Percentiles rank a stretch among this genome's conserved stretches.
These are phyloP conservation scores for Lophura swinhoii DNA, from an alignment of 2,797 vertebrate species.

Conservation along the genomic window DNA sequence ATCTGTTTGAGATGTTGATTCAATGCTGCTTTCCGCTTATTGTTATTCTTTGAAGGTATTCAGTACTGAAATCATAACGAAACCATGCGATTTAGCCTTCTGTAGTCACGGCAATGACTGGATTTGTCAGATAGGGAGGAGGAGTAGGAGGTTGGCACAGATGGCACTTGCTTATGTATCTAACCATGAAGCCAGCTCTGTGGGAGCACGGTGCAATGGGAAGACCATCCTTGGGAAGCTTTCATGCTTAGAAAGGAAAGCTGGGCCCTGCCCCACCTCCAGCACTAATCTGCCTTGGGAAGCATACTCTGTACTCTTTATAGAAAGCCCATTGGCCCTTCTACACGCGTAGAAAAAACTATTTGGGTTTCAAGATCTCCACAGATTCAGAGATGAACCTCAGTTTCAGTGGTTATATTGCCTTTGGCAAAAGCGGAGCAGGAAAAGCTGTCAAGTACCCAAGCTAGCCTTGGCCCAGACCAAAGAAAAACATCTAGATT, in stretches of 20 bases:
- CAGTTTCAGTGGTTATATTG: fast-evolving
- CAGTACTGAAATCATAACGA: neutral
- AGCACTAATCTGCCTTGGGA: neutral
- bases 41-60: neutral
- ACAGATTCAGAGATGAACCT: fast-evolving
- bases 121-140: conserved; percentile 41
- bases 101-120: neutral
- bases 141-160: conserved; percentile 3
- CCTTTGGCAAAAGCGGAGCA: neutral
- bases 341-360: fast-evolving
- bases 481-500: neutral
- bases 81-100: neutral
- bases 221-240: neutral
- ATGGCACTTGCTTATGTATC: neutral
- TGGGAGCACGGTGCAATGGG: fast-evolving
- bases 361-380: neutral
- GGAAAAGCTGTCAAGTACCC: neutral
- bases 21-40: neutral
- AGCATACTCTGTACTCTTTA: fast-evolving
- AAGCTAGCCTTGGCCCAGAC: neutral
- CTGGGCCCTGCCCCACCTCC: neutral
- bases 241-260: neutral
- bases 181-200: neutral
- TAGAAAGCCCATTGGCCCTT: neutral
- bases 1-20: neutral